phyloP scores from a whole-genome alignment of 2,113 vertebrate genomes.

The Lipotes vexillifer region DNA sequence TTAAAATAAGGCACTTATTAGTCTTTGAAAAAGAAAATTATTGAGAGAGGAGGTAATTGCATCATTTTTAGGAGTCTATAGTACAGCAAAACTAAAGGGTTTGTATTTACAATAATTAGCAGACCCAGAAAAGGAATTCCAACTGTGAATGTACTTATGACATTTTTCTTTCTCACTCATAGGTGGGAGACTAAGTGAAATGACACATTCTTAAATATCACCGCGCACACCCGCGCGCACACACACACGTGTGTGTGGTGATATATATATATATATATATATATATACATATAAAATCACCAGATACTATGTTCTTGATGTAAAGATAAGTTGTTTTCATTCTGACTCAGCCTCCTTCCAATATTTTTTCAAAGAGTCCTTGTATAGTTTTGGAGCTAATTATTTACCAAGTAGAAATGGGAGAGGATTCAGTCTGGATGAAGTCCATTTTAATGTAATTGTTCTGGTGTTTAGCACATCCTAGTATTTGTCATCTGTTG shows the following conservation, averaged over 20 bases:
- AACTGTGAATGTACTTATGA: not conserved
- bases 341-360: not conserved
- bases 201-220: not conserved
- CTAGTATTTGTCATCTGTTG: slow-evolving; percentile 40
- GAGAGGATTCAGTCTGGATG: not conserved
- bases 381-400: slow-evolving; percentile 6
- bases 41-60: not conserved
- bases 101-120: slow-evolving; percentile 27
- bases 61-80: not conserved
- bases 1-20: not conserved
- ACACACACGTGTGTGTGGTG: not conserved
- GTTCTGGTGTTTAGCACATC: slow-evolving; percentile 9
- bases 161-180: not conserved
- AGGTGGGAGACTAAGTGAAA: not conserved
- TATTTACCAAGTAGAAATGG: slow-evolving; percentile 35
- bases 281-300: not conserved
- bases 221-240: rapidly evolving
- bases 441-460: slow-evolving; percentile 13
- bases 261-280: not conserved
- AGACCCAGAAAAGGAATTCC: slow-evolving; percentile 12
- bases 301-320: not conserved
- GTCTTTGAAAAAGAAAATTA: not conserved
- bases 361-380: slow-evolving; percentile 1
- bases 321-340: not conserved
- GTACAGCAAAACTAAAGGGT: not conserved